phyloP scores from a whole-genome alignment of 2,113 vertebrate species.

The Steatornis caripensis region DNA sequence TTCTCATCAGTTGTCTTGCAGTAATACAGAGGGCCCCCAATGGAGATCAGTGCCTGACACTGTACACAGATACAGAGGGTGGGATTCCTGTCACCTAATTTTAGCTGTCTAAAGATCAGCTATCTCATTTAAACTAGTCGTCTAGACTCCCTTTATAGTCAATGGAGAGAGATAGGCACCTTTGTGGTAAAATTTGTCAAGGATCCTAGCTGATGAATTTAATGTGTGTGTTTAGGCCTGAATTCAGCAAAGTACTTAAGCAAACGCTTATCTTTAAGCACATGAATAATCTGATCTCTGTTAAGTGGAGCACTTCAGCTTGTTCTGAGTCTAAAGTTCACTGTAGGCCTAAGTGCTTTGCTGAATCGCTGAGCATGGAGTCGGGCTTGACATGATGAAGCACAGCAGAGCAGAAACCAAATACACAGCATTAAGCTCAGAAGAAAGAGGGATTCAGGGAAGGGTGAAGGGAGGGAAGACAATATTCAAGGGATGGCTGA shows the following conservation, averaged over 20 bases:
- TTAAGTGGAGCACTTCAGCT: constrained; percentile 18
- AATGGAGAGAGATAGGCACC: neutral
- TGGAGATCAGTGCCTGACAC: neutral
- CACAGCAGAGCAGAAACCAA: neutral
- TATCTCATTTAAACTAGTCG: neutral
- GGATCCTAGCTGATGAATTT: constrained; percentile 1
- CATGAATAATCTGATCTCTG: constrained; percentile 44
- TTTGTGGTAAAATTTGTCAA: neutral
- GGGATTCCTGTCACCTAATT: constrained; percentile 45
- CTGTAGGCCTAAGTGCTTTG: neutral
- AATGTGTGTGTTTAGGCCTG: constrained; percentile 39
- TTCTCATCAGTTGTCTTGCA: neutral
- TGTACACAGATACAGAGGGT: neutral
- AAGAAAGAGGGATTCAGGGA: neutral
- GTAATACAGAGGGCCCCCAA: neutral
- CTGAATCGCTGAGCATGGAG: neutral
- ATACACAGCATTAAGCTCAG: neutral
- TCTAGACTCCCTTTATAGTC: neutral
- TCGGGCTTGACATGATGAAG: neutral
- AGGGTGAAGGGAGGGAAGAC: neutral
- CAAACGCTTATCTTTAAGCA: constrained; percentile 37
- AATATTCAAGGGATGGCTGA: neutral
- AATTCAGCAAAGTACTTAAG: constrained; percentile 38
- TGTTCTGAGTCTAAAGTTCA: constrained; percentile 28
- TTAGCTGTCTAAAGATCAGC: constrained; percentile 2